Conservation (phyloP, 2,888 invertebrate genomes). For the Pristionchus fissidentatus region DNA sequence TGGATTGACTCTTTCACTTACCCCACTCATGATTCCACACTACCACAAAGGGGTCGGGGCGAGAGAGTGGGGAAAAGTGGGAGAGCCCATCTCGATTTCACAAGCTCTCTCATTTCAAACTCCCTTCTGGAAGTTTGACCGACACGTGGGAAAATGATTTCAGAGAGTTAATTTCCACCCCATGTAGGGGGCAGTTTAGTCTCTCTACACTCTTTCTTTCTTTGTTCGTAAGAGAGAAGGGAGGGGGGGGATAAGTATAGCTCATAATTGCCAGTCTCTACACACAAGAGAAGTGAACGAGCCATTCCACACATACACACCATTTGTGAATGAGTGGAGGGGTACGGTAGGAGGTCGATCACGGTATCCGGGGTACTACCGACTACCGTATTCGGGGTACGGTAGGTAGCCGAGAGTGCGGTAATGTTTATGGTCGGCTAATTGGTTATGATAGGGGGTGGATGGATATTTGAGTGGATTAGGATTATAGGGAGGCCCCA, state of each 20-base stretch:
- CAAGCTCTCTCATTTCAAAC: too few relatives aligned
- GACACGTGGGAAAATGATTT: too few relatives aligned
- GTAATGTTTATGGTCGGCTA: not conserved
- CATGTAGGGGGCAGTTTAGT: not conserved
- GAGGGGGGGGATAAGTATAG: conserved; percentile 13
- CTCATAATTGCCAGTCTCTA: conserved; percentile 34
- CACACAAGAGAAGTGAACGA: conserved; percentile 32
- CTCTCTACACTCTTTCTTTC: too few relatives aligned
- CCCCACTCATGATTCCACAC: not conserved
- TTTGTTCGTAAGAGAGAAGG: conserved; percentile 21
- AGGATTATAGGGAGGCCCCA: not conserved
- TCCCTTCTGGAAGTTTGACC: too few relatives aligned
- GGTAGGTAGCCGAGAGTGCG: not conserved
- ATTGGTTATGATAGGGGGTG: conserved; percentile 21
- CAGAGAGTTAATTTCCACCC: too few relatives aligned
- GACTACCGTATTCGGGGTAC: not conserved
- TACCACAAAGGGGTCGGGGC: too few relatives aligned
- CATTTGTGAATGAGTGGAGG: not conserved
- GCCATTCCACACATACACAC: not conserved
- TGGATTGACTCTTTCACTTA: not conserved
- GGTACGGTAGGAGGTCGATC: not conserved
- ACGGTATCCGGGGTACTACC: too few relatives aligned
- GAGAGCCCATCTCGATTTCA: too few relatives aligned
- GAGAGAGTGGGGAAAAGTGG: too few relatives aligned
- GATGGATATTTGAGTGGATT: conserved; percentile 6